Evolutionary conservation across 2,888 invertebrate species (phyloP).

Genomic region (Orthosia gothica): DNA sequence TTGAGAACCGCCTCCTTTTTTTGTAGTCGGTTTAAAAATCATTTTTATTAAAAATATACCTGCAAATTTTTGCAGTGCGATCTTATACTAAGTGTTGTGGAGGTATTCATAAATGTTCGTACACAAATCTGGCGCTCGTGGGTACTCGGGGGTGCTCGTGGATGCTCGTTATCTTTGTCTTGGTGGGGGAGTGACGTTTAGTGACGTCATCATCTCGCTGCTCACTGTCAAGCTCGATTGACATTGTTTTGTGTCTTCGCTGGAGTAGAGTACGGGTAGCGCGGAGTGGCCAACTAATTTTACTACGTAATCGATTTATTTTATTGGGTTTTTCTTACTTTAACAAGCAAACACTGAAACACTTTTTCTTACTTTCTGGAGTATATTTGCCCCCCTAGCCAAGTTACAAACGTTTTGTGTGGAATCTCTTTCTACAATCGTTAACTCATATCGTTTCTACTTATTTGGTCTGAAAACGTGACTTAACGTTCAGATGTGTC

Average conservation of each 20-base stretch:
- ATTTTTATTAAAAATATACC: too few species aligned
- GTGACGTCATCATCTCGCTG: constrained; percentile 84
- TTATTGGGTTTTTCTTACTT: neutral
- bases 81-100: constrained; percentile 26
- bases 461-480: too few species aligned
- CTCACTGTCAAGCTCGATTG: constrained; percentile 77
- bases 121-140: constrained; percentile 76
- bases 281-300: constrained; percentile 31
- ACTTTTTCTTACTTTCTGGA: too few species aligned
- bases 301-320: neutral
- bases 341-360: neutral
- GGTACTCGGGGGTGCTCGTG: constrained; percentile 75
- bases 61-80: too few species aligned
- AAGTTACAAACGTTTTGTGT: too few species aligned
- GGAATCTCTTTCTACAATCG: too few species aligned
- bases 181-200: constrained; percentile 75
- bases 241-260: constrained; percentile 75
- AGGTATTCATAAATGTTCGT: constrained; percentile 77
- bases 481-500: too few species aligned
- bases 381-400: too few species aligned
- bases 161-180: constrained; percentile 80
- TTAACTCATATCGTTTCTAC: too few species aligned
- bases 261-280: constrained; percentile 7
- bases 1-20: too few species aligned
- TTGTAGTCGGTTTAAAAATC: too few species aligned